Evolutionary conservation across 2,797 vertebrate species (phyloP), one percentile per base, ranked within the genome.

Genomic region (Enteromius thamalakanensis): DNA sequence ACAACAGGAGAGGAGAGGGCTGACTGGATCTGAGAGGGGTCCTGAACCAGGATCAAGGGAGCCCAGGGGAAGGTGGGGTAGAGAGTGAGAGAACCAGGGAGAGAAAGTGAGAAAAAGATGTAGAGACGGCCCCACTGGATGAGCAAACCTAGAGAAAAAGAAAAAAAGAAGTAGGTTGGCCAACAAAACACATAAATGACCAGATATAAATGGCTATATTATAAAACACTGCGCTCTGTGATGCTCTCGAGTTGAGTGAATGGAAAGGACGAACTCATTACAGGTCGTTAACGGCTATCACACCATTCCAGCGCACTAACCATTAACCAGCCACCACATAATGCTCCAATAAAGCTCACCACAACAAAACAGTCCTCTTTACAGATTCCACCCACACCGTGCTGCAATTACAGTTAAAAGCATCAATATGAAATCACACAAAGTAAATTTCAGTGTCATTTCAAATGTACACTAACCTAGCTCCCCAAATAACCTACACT

Each of bases 61-160:
- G 81, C 80, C 84, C 65, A 72, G 84, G 83, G 87, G 86, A 83
- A 75, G 65, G 45, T 80, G 82, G 86, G 91, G 90, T 77, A 90
- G 88, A 72, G 53, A 77, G 23, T 70, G 62, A 84, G 79, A 72
- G 47, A 82, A 82, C 68, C 47, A 85, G 90, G 88, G 87, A 83
- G 6, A 89, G 78, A 51, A 65, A 65, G 76, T 67, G 21, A 82
- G 84, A 51, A 82, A 84, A 83, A 47, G 80, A 87, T 58, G 68
- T 23, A 84, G 55, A 51, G 83, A 51, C 23, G 11, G 58, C n/a
- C 17, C 17, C 23, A 23, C 29, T 23, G 58, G 65, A 84, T 45
- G n/a, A 81, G 62, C 3, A 67, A 86, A 78, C 71, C 80, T 80
- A 51, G 17, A 74, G 65, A 49, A 10, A 19, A 51, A 47, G 5